These are phyloP conservation scores for Papilio xuthus DNA, from an alignment of 1,140 invertebrate species.

Conservation along the genomic window DNA sequence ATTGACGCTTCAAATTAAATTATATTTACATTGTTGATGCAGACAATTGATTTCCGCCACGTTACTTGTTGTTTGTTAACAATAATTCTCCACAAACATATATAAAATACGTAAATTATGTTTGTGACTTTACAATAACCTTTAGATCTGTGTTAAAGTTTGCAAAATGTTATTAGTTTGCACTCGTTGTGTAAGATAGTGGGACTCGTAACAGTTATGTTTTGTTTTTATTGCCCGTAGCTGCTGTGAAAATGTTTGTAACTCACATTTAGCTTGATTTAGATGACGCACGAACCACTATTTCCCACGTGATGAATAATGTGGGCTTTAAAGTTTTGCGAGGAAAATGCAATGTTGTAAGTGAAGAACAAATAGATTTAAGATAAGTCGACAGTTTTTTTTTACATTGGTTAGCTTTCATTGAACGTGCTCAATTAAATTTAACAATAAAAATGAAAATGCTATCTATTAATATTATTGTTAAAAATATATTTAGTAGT, in stretches of 20 bases:
- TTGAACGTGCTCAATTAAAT: too few relatives aligned
- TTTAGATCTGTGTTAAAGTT: neutral
- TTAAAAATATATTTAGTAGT: neutral
- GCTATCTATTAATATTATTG: too few relatives aligned
- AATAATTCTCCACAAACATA: neutral
- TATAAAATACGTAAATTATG: neutral
- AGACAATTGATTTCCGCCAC: too few relatives aligned
- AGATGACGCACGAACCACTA: slow-evolving; percentile 5
- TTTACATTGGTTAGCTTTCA: too few relatives aligned
- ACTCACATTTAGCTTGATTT: slow-evolving; percentile 25
- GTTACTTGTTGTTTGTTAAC: neutral
- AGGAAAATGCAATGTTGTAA: slow-evolving; percentile 3
- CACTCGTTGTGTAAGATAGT: slow-evolving; percentile 15
- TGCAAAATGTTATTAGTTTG: slow-evolving; percentile 18
- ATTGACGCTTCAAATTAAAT: too few relatives aligned
- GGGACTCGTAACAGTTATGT: slow-evolving; percentile 15
- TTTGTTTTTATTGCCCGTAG: slow-evolving; percentile 17
- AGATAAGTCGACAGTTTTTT: neutral
- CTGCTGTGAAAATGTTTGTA: slow-evolving; percentile 24
- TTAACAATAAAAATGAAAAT: too few relatives aligned
- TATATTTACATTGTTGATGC: too few relatives aligned
- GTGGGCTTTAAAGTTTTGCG: slow-evolving; percentile 2
- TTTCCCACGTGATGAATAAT: slow-evolving; percentile 27
- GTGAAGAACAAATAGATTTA: neutral
- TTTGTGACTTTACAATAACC: neutral